Conservation (phyloP, 2,113 vertebrate species). For the Pseudorectes ferrugineus region DNA sequence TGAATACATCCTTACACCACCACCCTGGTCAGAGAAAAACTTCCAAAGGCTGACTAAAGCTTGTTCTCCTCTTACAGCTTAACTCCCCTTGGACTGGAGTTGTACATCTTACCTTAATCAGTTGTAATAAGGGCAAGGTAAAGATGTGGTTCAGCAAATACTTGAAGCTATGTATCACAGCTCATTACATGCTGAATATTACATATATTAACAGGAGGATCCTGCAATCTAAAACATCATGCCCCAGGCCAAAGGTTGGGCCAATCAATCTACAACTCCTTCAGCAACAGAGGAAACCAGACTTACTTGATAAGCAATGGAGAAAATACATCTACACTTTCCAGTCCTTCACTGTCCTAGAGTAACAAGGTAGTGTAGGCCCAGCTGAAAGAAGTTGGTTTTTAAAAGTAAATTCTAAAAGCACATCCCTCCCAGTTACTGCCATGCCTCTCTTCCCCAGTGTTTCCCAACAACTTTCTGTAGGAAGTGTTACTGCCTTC, state of each 20-base stretch:
- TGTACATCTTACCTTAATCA: neutral
- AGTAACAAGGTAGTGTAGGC: neutral
- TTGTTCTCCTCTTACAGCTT: neutral
- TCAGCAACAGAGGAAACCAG: neutral
- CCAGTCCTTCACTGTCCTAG: neutral
- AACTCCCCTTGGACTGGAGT: neutral
- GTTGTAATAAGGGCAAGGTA: neutral
- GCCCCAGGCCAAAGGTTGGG: neutral
- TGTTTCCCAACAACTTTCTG: neutral
- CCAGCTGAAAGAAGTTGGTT: neutral
- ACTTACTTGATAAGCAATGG: neutral
- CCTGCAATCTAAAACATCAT: neutral
- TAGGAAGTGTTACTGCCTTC: neutral
- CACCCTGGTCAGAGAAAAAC: neutral
- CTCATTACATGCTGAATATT: neutral
- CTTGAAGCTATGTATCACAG: neutral
- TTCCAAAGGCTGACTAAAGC: neutral
- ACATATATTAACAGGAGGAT: neutral
- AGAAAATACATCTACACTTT: neutral
- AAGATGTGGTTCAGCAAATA: neutral
- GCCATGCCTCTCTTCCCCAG: neutral
- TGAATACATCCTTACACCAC: neutral
- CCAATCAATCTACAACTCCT: neutral
- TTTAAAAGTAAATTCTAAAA: neutral
- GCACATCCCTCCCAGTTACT: neutral